Percentiles rank a stretch among this genome's conserved stretches.
These are phyloP conservation scores for Bujurquina vittata DNA, from an alignment of 2,113 vertebrate genomes.

Conservation along the genomic window DNA sequence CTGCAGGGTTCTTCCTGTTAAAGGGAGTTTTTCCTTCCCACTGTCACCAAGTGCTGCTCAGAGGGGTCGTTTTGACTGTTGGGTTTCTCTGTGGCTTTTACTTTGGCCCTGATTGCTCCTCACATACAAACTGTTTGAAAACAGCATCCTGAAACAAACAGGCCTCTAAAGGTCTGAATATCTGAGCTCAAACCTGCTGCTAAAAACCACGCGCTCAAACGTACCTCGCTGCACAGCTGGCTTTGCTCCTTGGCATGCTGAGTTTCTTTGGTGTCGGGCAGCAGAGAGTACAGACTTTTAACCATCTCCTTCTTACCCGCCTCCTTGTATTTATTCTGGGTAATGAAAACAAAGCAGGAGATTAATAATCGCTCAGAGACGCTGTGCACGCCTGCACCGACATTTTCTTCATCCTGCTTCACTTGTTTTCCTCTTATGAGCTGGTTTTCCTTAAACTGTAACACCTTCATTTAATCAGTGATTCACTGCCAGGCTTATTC, in stretches of 20 bases:
- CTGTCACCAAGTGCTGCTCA: too few relatives aligned
- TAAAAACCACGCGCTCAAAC: too few relatives aligned
- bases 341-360: not conserved
- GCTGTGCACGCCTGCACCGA: not conserved
- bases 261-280: constrained; percentile 91
- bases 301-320: constrained; percentile 84
- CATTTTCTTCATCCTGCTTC: not conserved
- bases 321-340: constrained; percentile 90
- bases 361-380: not conserved
- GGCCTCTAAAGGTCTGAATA: not conserved
- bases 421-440: too few relatives aligned
- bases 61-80: too few relatives aligned
- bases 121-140: not conserved
- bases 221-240: constrained; percentile 88
- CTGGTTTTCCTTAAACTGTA: too few relatives aligned
- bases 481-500: too few relatives aligned
- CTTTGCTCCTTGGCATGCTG: constrained; percentile 88
- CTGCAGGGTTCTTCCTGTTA: too few relatives aligned
- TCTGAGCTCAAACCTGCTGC: not conserved
- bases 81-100: not conserved
- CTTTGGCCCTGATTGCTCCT: not conserved
- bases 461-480: too few relatives aligned
- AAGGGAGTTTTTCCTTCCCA: too few relatives aligned
- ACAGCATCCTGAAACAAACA: not conserved
- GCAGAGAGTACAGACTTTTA: constrained; percentile 85